Evolutionary conservation across 2,888 invertebrate genomes (phyloP).

Genomic region (Kryphioiulus occultus): DNA sequence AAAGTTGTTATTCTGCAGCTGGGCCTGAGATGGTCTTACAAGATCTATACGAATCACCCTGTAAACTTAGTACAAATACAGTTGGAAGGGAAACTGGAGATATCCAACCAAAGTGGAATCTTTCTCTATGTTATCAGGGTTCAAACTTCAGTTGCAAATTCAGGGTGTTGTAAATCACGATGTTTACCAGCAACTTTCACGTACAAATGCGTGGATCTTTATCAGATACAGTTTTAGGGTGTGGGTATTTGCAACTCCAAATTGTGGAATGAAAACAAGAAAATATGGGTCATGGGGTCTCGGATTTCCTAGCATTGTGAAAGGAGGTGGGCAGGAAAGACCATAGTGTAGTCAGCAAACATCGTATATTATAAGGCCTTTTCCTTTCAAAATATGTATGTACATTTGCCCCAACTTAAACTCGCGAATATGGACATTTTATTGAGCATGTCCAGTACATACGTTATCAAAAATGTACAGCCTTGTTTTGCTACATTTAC

Average conservation of each 20-base stretch:
- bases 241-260: background rate
- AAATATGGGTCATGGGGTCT: slow-evolving; percentile 4
- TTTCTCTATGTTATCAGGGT: background rate
- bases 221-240: slow-evolving; percentile 29
- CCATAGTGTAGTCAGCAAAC: background rate
- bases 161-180: background rate
- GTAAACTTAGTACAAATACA: background rate
- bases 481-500: too few relatives aligned
- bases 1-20: too few relatives aligned
- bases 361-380: background rate
- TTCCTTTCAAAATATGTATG: background rate
- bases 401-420: background rate
- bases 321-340: background rate
- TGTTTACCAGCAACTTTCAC: background rate
- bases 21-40: too few relatives aligned
- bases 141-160: background rate
- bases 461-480: too few relatives aligned
- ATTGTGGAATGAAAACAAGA: background rate
- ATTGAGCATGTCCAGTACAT: too few relatives aligned
- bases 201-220: background rate
- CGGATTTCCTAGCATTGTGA: background rate
- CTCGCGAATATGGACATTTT: too few relatives aligned
- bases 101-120: background rate
- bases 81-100: background rate
- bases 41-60: background rate